These are phyloP conservation scores for Pantherophis guttatus DNA, from an alignment of 2,113 vertebrate species.

Conservation along the genomic window DNA sequence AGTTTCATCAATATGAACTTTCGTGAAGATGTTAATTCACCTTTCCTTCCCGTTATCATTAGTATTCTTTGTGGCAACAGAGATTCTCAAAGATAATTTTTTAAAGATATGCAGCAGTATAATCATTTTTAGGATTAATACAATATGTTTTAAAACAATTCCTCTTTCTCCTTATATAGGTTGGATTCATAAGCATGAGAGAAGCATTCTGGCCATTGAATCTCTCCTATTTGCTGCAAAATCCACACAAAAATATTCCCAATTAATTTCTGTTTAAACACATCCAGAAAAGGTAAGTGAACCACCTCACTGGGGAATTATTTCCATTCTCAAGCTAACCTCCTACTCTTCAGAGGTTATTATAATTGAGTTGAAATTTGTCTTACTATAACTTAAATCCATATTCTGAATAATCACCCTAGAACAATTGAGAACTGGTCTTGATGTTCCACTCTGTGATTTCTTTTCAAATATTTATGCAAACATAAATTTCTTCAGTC, in stretches of 20 bases:
- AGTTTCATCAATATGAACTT: neutral
- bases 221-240: neutral
- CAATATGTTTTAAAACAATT: neutral
- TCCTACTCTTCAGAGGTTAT: neutral
- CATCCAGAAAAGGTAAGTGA: neutral
- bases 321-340: neutral
- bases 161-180: neutral
- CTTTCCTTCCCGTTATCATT: neutral
- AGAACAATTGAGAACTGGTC: neutral
- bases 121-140: neutral
- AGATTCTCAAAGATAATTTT: neutral
- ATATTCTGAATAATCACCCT: neutral
- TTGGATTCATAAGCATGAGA: neutral
- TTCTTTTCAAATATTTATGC: neutral
- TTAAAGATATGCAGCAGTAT: neutral
- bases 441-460: neutral
- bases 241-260: neutral
- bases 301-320: neutral
- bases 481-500: neutral
- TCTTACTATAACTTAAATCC: neutral
- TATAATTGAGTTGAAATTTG: neutral
- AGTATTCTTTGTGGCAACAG: neutral
- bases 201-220: neutral
- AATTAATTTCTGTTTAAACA: neutral
- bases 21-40: neutral